A percentile compares a stretch with the other conserved stretches of the same genome.
These are phyloP conservation scores for Drosophila micromelanica DNA, from an alignment of 1,140 invertebrate genomes.

Conservation along the genomic window DNA sequence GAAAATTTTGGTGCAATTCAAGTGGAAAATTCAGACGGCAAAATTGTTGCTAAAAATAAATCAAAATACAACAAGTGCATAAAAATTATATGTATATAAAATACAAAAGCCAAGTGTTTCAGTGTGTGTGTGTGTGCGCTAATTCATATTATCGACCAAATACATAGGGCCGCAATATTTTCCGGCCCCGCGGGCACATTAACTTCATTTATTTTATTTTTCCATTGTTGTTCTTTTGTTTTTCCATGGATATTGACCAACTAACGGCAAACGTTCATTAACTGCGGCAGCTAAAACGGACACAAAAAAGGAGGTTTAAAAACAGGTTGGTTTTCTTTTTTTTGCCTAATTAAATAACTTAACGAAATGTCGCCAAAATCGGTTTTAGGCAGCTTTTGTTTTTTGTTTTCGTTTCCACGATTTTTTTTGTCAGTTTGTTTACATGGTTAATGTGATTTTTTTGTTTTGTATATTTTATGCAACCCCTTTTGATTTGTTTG, in stretches of 20 bases:
- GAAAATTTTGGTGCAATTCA: background rate
- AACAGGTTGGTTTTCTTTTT: slow-evolving; percentile 62
- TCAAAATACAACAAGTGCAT: slow-evolving; percentile 20
- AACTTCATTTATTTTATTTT: slow-evolving; percentile 42
- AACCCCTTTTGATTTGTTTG: slow-evolving; percentile 66
- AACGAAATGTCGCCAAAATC: slow-evolving; percentile 33
- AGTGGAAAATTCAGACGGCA: background rate
- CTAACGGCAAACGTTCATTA: slow-evolving; percentile 37
- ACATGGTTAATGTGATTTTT: slow-evolving; percentile 27
- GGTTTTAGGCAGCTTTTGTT: background rate
- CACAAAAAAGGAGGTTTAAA: slow-evolving; percentile 2
- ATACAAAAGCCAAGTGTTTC: slow-evolving; percentile 3
- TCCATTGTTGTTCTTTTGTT: slow-evolving; percentile 8
- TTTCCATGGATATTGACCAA: slow-evolving; percentile 46
- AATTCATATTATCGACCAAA: slow-evolving; percentile 74
- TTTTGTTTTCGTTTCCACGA: slow-evolving; percentile 3
- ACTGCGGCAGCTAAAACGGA: slow-evolving; percentile 4
- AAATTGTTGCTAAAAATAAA: slow-evolving; percentile 15
- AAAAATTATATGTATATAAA: slow-evolving; percentile 11
- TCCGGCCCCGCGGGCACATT: slow-evolving; percentile 31
- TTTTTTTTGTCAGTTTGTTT: slow-evolving; percentile 24
- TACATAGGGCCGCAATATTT: slow-evolving; percentile 47
- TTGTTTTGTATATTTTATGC: too few relatives aligned
- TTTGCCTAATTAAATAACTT: slow-evolving; percentile 60
- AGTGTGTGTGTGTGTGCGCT: slow-evolving; percentile 37